Conservation (phyloP, 2,888 invertebrate species). For the Hesperia comma region DNA sequence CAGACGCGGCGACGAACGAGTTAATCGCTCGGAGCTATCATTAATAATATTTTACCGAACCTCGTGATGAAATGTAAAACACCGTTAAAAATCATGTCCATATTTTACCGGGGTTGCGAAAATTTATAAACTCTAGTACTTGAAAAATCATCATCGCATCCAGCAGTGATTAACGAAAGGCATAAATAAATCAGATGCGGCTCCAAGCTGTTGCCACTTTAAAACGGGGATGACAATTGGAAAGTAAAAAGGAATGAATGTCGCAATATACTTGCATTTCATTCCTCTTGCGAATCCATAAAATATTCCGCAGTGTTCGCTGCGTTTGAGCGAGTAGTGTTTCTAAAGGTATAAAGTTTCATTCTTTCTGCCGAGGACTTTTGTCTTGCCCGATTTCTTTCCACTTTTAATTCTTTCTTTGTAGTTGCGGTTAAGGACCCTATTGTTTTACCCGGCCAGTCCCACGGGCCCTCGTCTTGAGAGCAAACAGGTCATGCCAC, state of each 20-base stretch:
- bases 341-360: conserved; percentile 40
- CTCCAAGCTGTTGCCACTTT: conserved; percentile 38
- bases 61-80: conserved; percentile 31
- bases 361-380: conserved; percentile 37
- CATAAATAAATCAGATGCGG: conserved; percentile 38
- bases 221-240: conserved; percentile 36
- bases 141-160: conserved; percentile 36
- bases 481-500: conserved; percentile 67
- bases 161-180: conserved; percentile 36
- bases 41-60: conserved; percentile 27
- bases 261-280: conserved; percentile 33
- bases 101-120: conserved; percentile 27
- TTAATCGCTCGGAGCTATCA: conserved; percentile 12
- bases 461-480: conserved; percentile 68
- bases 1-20: conserved; percentile 9
- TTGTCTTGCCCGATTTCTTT: conserved; percentile 58
- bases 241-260: conserved; percentile 32
- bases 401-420: conserved; percentile 58
- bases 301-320: conserved; percentile 39
- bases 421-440: conserved; percentile 56
- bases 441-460: conserved; percentile 62
- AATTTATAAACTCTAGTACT: conserved; percentile 37
- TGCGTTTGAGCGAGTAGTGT: conserved; percentile 44
- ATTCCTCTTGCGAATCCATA: conserved; percentile 22
- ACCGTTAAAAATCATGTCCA: conserved; percentile 30